Conservation (phyloP, 2,113 vertebrate genomes). For the Chamaea fasciata region DNA sequence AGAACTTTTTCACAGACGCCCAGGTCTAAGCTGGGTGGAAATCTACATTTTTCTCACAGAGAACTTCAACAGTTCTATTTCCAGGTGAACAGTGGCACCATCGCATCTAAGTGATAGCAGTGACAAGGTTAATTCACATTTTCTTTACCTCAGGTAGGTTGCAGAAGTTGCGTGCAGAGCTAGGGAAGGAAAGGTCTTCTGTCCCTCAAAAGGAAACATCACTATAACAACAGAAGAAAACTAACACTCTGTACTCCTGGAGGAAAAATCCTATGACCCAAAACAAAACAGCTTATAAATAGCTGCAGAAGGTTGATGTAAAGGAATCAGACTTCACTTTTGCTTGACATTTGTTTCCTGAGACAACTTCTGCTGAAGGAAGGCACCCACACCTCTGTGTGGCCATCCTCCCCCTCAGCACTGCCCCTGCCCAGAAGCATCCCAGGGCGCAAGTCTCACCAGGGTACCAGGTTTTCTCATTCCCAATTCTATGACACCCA, state of each 20-base stretch:
- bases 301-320: slow-evolving; percentile 2
- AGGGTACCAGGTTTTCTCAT: neutral
- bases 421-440: neutral
- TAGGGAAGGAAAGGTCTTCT: slow-evolving; percentile 15
- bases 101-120: neutral
- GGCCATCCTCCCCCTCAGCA: neutral
- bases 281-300: slow-evolving; percentile 46
- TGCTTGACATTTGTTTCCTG: neutral
- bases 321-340: neutral
- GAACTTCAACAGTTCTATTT: neutral
- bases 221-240: slow-evolving; percentile 11
- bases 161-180: neutral
- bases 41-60: neutral
- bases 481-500: neutral
- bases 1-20: neutral
- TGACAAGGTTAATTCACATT: neutral
- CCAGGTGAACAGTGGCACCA: neutral
- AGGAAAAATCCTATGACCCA: slow-evolving; percentile 5
- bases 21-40: neutral
- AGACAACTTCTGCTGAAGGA: neutral
- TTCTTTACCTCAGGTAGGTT: neutral
- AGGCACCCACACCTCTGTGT: neutral
- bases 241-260: neutral
- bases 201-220: slow-evolving; percentile 6
- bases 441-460: neutral